Conservation (phyloP, 2,888 invertebrate species). For the Atherix ibis region DNA sequence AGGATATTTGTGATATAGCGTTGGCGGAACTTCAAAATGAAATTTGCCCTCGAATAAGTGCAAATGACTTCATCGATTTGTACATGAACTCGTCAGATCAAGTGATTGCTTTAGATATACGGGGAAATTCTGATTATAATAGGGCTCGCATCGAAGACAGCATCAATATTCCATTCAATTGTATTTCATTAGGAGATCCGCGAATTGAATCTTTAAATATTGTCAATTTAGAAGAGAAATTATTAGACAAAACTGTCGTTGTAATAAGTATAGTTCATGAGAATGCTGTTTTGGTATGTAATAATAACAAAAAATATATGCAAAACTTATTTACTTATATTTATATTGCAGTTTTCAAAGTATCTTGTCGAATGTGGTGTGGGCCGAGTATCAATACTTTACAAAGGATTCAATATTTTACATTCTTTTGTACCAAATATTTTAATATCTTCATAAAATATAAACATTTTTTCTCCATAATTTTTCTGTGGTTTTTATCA, state of each 20-base stretch:
- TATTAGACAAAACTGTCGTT: constrained; percentile 51
- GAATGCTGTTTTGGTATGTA: constrained; percentile 52
- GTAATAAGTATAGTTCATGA: constrained; percentile 67
- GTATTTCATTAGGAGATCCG: constrained; percentile 52
- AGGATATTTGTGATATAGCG: constrained; percentile 56
- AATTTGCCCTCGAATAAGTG: constrained; percentile 69
- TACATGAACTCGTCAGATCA: constrained; percentile 41
- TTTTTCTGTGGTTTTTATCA: too few relatives aligned
- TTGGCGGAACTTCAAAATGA: constrained; percentile 55
- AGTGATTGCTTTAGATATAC: constrained; percentile 51
- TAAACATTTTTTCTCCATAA: too few relatives aligned
- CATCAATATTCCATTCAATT: constrained; percentile 76
- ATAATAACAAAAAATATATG: neutral
- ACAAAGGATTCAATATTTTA: constrained; percentile 74
- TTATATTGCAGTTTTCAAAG: constrained; percentile 62
- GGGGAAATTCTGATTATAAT: constrained; percentile 40
- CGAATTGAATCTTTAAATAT: constrained; percentile 55
- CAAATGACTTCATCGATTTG: constrained; percentile 64
- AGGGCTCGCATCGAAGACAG: constrained; percentile 66
- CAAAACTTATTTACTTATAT: neutral
- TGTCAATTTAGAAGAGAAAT: constrained; percentile 39
- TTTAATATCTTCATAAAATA: constrained; percentile 13
- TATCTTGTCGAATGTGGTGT: constrained; percentile 65
- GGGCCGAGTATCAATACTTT: constrained; percentile 65
- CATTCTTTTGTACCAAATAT: constrained; percentile 45